Conservation (phyloP, 2,113 vertebrate genomes). For the Montifringilla adamsi region DNA sequence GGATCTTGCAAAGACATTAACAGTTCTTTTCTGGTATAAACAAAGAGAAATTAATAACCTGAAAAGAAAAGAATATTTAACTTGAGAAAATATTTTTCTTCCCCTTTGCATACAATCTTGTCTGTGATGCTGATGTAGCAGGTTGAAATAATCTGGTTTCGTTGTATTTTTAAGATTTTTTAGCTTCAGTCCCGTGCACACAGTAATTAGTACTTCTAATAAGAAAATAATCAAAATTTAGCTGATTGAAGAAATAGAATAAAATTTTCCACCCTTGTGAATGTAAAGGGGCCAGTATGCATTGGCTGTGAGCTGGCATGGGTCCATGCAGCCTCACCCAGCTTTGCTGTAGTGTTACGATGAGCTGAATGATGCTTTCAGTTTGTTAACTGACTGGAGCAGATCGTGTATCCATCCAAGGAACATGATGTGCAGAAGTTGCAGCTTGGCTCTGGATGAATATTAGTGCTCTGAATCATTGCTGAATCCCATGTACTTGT, state of each 20-base stretch:
- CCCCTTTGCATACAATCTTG: neutral
- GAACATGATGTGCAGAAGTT: conserved; percentile 56
- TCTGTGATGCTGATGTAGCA: neutral
- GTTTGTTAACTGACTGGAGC: conserved; percentile 32
- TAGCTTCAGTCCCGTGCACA: neutral
- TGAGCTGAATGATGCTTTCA: conserved; percentile 23
- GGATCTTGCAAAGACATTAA: neutral
- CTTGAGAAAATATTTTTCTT: neutral
- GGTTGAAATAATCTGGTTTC: neutral
- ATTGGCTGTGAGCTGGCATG: neutral
- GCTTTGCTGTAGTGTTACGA: neutral
- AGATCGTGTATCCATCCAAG: neutral
- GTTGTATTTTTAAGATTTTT: neutral
- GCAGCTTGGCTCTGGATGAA: conserved; percentile 37
- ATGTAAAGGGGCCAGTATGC: neutral
- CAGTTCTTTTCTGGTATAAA: neutral
- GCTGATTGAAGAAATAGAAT: neutral
- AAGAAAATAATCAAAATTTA: neutral
- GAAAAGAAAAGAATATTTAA: neutral
- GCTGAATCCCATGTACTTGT: neutral
- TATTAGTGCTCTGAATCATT: conserved; percentile 28
- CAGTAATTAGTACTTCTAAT: neutral
- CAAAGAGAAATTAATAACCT: neutral
- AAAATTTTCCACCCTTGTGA: neutral
- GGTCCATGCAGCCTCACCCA: neutral